These are phyloP conservation scores for Calephelis virginiensis DNA, from an alignment of 1,140 invertebrate genomes.

Conservation along the genomic window DNA sequence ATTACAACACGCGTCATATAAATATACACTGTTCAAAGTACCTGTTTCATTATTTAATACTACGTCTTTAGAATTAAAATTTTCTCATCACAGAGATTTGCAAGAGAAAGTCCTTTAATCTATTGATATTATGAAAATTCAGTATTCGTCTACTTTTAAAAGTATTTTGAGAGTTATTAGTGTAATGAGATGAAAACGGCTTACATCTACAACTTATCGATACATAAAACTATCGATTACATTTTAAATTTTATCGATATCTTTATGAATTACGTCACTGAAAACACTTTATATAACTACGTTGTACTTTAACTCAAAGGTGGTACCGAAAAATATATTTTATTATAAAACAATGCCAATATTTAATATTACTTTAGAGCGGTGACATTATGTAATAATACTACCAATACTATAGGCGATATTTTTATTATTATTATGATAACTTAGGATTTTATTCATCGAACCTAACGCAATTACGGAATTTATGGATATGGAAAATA, in stretches of 20 bases:
- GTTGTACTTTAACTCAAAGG: constrained; percentile 78
- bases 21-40: constrained; percentile 35
- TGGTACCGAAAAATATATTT: constrained; percentile 76
- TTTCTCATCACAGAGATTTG: constrained; percentile 75
- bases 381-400: constrained; percentile 46
- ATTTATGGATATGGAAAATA: constrained; percentile 67
- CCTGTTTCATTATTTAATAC: constrained; percentile 69
- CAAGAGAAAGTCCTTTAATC: constrained; percentile 63
- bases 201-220: constrained; percentile 54
- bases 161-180: constrained; percentile 55
- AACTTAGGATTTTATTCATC: constrained; percentile 49
- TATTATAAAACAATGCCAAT: constrained; percentile 71
- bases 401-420: constrained; percentile 61
- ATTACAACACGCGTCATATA: constrained; percentile 35
- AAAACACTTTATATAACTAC: constrained; percentile 70
- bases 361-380: constrained; percentile 57
- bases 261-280: constrained; percentile 59
- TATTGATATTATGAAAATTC: constrained; percentile 73
- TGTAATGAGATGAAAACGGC: constrained; percentile 71
- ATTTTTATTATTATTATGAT: constrained; percentile 54
- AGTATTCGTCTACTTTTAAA: constrained; percentile 58
- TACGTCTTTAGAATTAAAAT: constrained; percentile 71
- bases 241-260: constrained; percentile 60
- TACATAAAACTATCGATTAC: constrained; percentile 60
- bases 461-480: constrained; percentile 61